Base-by-base conservation (phyloP, 2,113 vertebrate genomes). In the Henicopernis longicauda region DNA sequence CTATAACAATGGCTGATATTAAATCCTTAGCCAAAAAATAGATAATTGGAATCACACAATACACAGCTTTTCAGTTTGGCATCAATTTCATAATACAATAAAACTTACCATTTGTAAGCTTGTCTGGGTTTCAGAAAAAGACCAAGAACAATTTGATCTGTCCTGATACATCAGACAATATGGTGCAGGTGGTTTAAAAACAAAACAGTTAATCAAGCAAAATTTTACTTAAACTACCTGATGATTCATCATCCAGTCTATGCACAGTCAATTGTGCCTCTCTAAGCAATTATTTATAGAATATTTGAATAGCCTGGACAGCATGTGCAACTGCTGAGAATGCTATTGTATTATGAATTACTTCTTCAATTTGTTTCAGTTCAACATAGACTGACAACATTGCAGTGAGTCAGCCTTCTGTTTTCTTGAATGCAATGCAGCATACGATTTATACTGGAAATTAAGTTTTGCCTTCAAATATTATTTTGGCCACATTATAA, bases 181-280 rank as follows among this genome's bases (percentile, higher is more conserved):
- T 0, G 0, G 72, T 97, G 94, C 97, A 97, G 96, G 93, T 98
- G 97, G 95, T 87, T 98, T 97, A 93, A 97, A 98, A 98, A 97
- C 98, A 98, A 98, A 98, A 96, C 97, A 93, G 96, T 98, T 98
- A 97, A 97, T 98, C 97, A 98, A 93, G 89, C 85, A 98, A 96
- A 96, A 95, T 97, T 98, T 98, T 97, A 86, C 96, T 98, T 98
- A 97, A 97, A 96, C 93, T 97, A 93, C 97, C 93, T 98, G 94
- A 95, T 96, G 94, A 98, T 98, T 98, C 97, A 98, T 98, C 97
- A 97, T 52, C 71, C 81, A 96, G 86, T 88, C 93, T 97, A 78
- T 98, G 95, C 89, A 94, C 47, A 58, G 97, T 98, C 97, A 97
- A 9, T 94, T 97, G 74, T 97, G 89, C 87, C 85, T 97, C 94